Percentiles rank a stretch among this genome's conserved stretches.
Conservation (phyloP, 2,113 vertebrate genomes). For the Hemiscyllium ocellatum region DNA sequence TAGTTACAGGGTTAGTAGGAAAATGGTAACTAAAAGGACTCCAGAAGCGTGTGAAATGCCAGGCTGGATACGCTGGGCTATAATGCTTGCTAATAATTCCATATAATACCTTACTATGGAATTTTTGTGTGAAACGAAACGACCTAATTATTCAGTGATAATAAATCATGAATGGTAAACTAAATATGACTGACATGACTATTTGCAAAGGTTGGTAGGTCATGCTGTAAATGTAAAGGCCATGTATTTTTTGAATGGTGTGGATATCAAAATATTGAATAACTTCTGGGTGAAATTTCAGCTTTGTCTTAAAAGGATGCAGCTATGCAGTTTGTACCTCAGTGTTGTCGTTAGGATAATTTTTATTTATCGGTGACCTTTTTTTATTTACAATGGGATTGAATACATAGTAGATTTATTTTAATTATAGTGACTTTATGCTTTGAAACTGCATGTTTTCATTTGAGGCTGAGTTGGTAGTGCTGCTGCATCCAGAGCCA, state of each 20-base stretch:
- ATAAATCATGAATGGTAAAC: not conserved
- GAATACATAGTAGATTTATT: not conserved
- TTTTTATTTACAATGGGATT: not conserved
- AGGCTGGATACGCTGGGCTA: not conserved
- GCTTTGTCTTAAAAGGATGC: not conserved
- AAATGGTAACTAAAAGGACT: constrained; percentile 16
- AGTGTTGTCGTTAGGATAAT: not conserved
- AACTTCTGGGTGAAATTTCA: not conserved
- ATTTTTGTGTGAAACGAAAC: not conserved
- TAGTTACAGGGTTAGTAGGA: not conserved
- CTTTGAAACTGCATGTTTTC: not conserved
- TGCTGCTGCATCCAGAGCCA: not conserved
- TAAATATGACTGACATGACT: not conserved
- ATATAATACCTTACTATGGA: not conserved
- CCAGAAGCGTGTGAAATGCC: not conserved
- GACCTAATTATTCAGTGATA: not conserved
- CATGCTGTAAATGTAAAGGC: not conserved
- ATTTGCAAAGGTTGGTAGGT: not conserved
- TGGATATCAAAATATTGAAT: not conserved
- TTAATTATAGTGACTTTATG: not conserved
- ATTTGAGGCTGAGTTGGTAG: not conserved
- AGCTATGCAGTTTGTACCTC: not conserved
- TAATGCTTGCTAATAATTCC: not conserved
- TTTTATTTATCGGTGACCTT: not conserved
- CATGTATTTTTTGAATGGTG: not conserved